Evolutionary conservation across 2,113 vertebrate genomes (phyloP).

Genomic region (Odocoileus virginianus): DNA sequence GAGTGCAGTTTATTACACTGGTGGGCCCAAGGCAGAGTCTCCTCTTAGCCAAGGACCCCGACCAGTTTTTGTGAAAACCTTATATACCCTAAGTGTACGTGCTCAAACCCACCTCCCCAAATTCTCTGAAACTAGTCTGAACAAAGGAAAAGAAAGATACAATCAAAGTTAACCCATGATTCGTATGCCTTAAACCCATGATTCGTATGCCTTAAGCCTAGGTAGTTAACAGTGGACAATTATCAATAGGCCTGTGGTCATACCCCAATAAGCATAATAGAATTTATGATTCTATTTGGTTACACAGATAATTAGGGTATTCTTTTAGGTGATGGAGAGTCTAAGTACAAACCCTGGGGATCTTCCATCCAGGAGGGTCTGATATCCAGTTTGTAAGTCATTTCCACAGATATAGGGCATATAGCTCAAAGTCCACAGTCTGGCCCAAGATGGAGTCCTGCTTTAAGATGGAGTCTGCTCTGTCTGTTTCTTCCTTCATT

Average conservation of each 20-base stretch:
- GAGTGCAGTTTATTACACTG: background rate
- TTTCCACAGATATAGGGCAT: background rate
- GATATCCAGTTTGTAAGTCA: background rate
- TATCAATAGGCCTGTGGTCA: background rate
- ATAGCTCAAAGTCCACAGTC: background rate
- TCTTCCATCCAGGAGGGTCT: background rate
- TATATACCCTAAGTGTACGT: background rate
- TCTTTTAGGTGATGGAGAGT: background rate
- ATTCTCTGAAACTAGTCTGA: background rate
- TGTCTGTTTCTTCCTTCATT: background rate
- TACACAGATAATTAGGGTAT: background rate
- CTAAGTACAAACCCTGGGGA: background rate
- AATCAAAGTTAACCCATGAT: background rate
- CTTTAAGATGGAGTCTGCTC: background rate
- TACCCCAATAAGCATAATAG: background rate
- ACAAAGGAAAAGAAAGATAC: background rate
- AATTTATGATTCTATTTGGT: background rate
- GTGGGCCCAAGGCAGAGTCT: background rate
- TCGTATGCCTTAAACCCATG: accelerated
- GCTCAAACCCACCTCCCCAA: background rate
- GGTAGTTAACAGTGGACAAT: background rate
- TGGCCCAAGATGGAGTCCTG: background rate
- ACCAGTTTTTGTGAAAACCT: background rate
- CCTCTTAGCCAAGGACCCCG: background rate
- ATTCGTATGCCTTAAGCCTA: background rate